Conservation (phyloP, 2,888 invertebrate species). For the Lordiphosa andalusiaca region DNA sequence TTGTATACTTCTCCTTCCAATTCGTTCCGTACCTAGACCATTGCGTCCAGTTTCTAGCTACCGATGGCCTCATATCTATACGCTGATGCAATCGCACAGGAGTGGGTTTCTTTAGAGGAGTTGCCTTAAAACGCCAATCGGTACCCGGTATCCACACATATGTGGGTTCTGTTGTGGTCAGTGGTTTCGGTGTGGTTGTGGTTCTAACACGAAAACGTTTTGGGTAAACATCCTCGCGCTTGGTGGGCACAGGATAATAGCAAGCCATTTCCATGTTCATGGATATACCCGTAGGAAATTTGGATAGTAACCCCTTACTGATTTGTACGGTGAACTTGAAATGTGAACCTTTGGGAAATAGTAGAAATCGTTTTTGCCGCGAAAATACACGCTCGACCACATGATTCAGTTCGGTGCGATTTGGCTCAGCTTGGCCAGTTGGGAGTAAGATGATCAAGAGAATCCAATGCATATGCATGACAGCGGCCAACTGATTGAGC, state of each 20-base stretch:
- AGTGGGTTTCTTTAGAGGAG: constrained; percentile 54
- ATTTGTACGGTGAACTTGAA: constrained; percentile 72
- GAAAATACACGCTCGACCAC: constrained; percentile 68
- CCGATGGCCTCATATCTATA: constrained; percentile 53
- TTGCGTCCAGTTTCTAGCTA: constrained; percentile 48
- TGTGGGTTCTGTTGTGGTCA: constrained; percentile 52
- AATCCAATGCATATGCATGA: constrained; percentile 35
- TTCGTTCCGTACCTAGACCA: constrained; percentile 64
- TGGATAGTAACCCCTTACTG: constrained; percentile 65
- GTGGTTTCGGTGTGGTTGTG: constrained; percentile 53
- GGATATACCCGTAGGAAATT: constrained; percentile 63
- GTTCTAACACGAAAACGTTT: constrained; percentile 67
- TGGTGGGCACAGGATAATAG: constrained; percentile 73
- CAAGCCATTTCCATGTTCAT: constrained; percentile 68
- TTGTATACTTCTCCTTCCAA: constrained; percentile 49
- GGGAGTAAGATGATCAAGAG: constrained; percentile 33
- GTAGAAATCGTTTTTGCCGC: constrained; percentile 72
- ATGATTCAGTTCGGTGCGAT: constrained; percentile 50
- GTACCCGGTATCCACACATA: constrained; percentile 74
- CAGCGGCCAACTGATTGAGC: constrained; percentile 53
- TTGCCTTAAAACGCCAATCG: constrained; percentile 70
- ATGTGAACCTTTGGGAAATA: constrained; percentile 71
- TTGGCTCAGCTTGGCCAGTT: constrained; percentile 11
- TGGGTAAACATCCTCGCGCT: constrained; percentile 73
- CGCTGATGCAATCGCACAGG: constrained; percentile 59